A percentile compares a stretch with the other conserved stretches of the same genome.
Evolutionary conservation across 2,113 vertebrate genomes (phyloP).

Genomic region (Oenanthe melanoleuca): DNA sequence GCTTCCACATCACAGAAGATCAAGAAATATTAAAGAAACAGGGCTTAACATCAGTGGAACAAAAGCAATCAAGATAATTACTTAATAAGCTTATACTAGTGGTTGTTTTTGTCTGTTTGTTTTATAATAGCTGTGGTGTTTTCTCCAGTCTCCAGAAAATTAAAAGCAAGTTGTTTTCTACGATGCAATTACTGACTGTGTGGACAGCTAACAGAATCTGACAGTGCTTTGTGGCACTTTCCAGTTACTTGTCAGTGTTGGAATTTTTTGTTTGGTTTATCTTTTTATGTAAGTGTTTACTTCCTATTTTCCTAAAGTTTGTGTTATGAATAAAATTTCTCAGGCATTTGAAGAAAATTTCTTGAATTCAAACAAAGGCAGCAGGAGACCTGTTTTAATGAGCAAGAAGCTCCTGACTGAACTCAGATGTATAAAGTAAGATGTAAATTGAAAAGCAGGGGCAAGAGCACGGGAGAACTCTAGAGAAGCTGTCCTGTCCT

Average conservation of each 20-base stretch:
- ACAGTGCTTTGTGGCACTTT: neutral
- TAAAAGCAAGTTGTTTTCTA: neutral
- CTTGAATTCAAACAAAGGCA: neutral
- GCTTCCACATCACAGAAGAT: neutral
- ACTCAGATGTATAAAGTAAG: neutral
- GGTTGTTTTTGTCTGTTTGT: neutral
- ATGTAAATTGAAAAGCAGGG: neutral
- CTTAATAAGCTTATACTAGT: neutral
- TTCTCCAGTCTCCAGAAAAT: neutral
- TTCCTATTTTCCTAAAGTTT: slow-evolving; percentile 11
- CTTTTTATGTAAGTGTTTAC: neutral
- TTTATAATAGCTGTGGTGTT: neutral
- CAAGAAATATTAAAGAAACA: neutral
- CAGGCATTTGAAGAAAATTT: neutral
- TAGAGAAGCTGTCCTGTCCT: neutral
- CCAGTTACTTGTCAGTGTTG: neutral
- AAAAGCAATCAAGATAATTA: neutral
- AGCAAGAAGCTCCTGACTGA: neutral
- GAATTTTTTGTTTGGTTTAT: neutral
- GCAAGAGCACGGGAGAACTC: neutral
- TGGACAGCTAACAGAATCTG: neutral
- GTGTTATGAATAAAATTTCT: neutral
- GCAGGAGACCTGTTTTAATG: neutral
- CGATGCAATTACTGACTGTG: neutral
- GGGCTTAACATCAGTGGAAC: neutral